Percentiles rank a stretch among this genome's conserved stretches.
Conservation (phyloP, 1,140 invertebrate genomes). For the Bradysia coprophila region DNA sequence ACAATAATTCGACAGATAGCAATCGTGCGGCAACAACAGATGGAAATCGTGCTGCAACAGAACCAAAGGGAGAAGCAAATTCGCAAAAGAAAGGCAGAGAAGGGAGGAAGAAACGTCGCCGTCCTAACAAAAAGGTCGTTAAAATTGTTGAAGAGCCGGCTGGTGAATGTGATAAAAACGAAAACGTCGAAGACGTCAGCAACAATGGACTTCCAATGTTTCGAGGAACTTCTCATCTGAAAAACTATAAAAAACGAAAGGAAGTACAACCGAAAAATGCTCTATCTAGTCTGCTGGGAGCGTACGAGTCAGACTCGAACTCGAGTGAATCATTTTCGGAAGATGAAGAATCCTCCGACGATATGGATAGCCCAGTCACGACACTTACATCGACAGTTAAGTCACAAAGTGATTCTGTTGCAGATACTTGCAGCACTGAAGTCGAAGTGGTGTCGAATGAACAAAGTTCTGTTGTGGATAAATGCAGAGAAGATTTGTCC, state of each 20-base stretch:
- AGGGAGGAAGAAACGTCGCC: not conserved
- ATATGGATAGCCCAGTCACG: not conserved
- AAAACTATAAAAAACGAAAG: not conserved
- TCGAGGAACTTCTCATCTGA: not conserved
- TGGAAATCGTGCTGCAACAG: not conserved
- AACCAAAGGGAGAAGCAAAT: not conserved
- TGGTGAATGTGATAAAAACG: not conserved
- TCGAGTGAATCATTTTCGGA: not conserved
- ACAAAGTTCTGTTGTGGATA: no score
- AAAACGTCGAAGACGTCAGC: not conserved
- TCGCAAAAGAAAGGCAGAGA: not conserved
- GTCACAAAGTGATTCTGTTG: not conserved
- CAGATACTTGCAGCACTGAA: not conserved
- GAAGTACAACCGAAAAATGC: not conserved
- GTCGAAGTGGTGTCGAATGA: slow-evolving; percentile 3
- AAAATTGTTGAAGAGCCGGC: not conserved
- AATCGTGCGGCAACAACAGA: not conserved
- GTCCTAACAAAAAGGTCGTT: not conserved
- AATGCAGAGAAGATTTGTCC: slow-evolving; percentile 12
- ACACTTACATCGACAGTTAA: not conserved
- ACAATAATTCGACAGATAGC: not conserved
- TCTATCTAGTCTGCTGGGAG: not conserved
- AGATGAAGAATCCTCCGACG: not conserved
- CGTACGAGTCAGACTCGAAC: slow-evolving; percentile 1
- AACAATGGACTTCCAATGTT: not conserved